phyloP scores from a whole-genome alignment of 2,113 vertebrate species.

The Psilopsiagon aurifrons region DNA sequence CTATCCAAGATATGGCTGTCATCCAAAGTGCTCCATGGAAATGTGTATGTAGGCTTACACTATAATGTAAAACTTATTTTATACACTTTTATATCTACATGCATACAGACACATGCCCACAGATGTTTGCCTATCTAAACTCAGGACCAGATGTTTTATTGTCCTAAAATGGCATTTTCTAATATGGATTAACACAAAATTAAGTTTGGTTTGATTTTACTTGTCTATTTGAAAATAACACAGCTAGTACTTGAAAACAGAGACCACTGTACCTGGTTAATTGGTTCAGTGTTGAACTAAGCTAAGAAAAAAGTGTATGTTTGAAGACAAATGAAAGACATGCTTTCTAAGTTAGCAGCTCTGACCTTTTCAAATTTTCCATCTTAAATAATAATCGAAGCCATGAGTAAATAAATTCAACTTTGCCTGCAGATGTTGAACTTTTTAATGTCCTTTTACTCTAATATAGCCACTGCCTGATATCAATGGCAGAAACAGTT shows the following conservation, averaged over 20 bases:
- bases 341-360: constrained; percentile 32
- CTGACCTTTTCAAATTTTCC: constrained; percentile 66
- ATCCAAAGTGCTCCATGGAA: neutral
- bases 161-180: neutral
- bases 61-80: neutral
- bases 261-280: neutral
- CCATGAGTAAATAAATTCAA: constrained; percentile 58
- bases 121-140: neutral
- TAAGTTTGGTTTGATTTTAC: neutral
- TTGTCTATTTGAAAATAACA: neutral
- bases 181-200: neutral
- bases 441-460: constrained; percentile 34
- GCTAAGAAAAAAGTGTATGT: neutral
- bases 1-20: neutral
- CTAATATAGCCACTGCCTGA: neutral
- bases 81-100: neutral
- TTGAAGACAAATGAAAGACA: constrained; percentile 51
- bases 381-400: constrained; percentile 67
- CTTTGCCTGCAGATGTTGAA: constrained; percentile 56
- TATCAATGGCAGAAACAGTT: neutral
- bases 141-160: neutral
- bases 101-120: neutral
- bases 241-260: constrained; percentile 4
- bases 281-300: constrained; percentile 5
- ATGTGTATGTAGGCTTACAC: neutral